Base-by-base conservation (phyloP, 2,113 vertebrate species). In the Capreolus pygargus region DNA sequence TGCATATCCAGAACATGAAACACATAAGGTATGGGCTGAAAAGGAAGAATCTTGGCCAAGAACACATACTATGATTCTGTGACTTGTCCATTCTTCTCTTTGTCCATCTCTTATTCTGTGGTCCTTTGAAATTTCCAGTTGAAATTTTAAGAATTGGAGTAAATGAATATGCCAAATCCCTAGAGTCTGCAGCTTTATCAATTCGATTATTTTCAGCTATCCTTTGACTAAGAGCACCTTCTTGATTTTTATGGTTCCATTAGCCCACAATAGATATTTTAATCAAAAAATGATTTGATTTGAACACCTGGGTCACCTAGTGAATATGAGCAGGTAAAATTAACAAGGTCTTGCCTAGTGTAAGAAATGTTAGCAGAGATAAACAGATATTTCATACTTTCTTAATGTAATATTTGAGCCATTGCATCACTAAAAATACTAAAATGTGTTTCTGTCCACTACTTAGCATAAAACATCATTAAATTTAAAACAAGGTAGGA, bases 321-420 rank as follows among this genome's bases (percentile, higher is more conserved):
- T 94, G 54, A 85, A 97, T 97, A 83, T 21, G 83, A 61, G 11
- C 45, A 89, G 25, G 23, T 93, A 17, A 94, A 88, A 91, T 45
- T 54, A 91, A 78, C 21, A 61, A n/a, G 14, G 30, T 45, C 55
- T 89, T 61, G 33, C 23, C 12, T 91, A 45, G n/a, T 54, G 15
- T 60, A 93, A 95, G 17, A 93, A 88, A 81, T 85, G 30, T 50
- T 79, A 95, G 39, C 64, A 94, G 13, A 96, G 30, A 87, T 50
- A 84, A 92, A 95, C 6, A 94, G 16, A 2, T 78, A 84, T 84
- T 67, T 91, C 19, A 39, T 57, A 74, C 76, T 95, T 93, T 15
- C 85, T 84, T 95, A 50, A 52, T 79, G 3, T 28, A 95, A 47
- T 88, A 96, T 85, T 89, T 19, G 89, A 92, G 54, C 28, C 57